Base-by-base conservation (phyloP, 1,140 invertebrate species). In the Nebria ingens region DNA sequence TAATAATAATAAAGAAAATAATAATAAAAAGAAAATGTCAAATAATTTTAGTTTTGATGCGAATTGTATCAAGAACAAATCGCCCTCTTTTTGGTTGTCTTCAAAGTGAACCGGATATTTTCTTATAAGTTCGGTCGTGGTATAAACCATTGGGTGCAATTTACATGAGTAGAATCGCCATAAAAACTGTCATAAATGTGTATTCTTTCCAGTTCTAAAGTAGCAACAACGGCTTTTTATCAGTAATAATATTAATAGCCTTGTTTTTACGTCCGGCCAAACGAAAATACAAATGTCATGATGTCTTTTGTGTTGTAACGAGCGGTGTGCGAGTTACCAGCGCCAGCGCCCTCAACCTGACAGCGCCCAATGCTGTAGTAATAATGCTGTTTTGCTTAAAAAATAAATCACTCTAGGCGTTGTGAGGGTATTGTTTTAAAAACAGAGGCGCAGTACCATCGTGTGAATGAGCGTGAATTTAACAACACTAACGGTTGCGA, bases 371-470 rank as follows among this genome's bases (percentile, higher is more conserved):
- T 29, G 25, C 25, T 29, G 25, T 29, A n/a, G 25, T 34, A 45
- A 45, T 45, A 45, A 45, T 45, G 3, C 40, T 9, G 40, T 45
- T 45, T 45, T 45, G 17, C 6, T 4, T 11, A 45, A 45, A 45
- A 45, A 45, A 45, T 45, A 45, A 45, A 45, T 45, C 40, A 45
- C 40, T 17, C 6, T 17, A 34, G 6, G 25, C 25, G 6, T 9
- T 45, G n/a, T n/a, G n/a, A n/a, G 40, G 9, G 40, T 45, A 45
- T 45, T 45, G 40, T 45, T 45, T 45, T 45, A 45, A 45, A 45
- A 45, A 6, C 9, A 9, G 9, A 45, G 9, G 40, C 25, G 25
- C n/a, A 34, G 25, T 34, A 34, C 25, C 4, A 17, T 45, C 40
- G 9, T 45, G 15, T 45, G 40, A 45, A 45, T 45, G 40, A 12